Evolutionary conservation across 2,797 vertebrate species (phyloP).

Genomic region (Lithobates sylvaticus): DNA sequence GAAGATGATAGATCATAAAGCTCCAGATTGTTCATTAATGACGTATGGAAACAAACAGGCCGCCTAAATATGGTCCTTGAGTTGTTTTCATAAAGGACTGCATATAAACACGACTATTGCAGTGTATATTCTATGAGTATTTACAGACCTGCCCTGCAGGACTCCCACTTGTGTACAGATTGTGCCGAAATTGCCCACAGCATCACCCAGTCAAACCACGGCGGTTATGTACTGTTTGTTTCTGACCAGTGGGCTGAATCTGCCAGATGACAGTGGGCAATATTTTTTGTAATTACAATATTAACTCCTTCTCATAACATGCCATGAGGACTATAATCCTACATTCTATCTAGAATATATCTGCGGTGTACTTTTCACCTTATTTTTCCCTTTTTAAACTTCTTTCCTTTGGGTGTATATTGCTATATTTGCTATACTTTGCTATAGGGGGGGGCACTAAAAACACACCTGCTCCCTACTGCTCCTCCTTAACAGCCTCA

Average conservation of each 20-base stretch:
- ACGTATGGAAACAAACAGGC: conserved; percentile 25
- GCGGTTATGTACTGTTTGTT: conserved; percentile 3
- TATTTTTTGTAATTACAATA: background rate
- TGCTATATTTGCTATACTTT: no score
- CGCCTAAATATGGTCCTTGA: background rate
- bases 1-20: conserved; percentile 26
- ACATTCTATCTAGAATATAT: background rate
- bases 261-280: background rate
- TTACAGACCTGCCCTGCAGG: conserved; percentile 13
- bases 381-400: no score
- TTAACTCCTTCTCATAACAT: background rate
- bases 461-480: no score
- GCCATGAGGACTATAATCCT: background rate
- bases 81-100: conserved; percentile 1
- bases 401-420: no score
- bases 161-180: conserved; percentile 9
- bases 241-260: background rate
- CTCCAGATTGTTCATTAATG: conserved; percentile 33
- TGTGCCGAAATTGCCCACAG: background rate
- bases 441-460: no score
- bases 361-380: no score
- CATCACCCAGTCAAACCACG: background rate
- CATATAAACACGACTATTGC: conserved; percentile 24
- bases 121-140: conserved; percentile 19
- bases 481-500: no score